Evolutionary conservation across 2,888 invertebrate genomes (phyloP).

Genomic region (Brachyptera risi): DNA sequence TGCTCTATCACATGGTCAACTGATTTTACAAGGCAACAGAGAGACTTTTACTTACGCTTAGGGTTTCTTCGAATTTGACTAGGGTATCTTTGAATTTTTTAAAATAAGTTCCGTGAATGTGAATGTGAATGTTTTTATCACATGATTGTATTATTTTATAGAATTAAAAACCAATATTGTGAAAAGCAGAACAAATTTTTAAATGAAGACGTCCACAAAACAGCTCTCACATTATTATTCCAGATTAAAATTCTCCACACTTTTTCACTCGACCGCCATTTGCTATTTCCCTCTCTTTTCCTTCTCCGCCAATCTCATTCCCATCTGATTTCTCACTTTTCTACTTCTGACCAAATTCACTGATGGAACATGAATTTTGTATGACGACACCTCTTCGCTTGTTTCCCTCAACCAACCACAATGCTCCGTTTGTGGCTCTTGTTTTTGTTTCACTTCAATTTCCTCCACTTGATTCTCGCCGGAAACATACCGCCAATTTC

Average conservation of each 20-base stretch:
- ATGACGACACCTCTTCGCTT: constrained; percentile 41
- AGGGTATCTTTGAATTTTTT: too few relatives aligned
- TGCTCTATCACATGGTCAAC: too few relatives aligned
- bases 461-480: constrained; percentile 17
- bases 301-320: constrained; percentile 15
- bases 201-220: too few relatives aligned
- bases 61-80: too few relatives aligned
- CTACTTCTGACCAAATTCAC: constrained; percentile 40
- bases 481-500: constrained; percentile 32
- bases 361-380: constrained; percentile 45
- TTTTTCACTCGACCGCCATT: not conserved
- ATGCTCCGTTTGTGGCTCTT: constrained; percentile 15
- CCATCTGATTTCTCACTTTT: constrained; percentile 15
- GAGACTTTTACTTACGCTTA: too few relatives aligned
- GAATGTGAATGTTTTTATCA: too few relatives aligned
- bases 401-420: constrained; percentile 35
- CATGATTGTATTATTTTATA: too few relatives aligned
- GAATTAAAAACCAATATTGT: too few relatives aligned
- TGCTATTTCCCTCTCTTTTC: not conserved
- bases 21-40: too few relatives aligned
- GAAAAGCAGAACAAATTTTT: too few relatives aligned
- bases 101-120: too few relatives aligned
- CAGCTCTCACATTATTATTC: not conserved
- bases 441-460: constrained; percentile 23
- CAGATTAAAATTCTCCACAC: not conserved